Percentiles rank a stretch among this genome's conserved stretches.
phyloP scores from a whole-genome alignment of 2,113 vertebrate species.

The Gallinago undulata region DNA sequence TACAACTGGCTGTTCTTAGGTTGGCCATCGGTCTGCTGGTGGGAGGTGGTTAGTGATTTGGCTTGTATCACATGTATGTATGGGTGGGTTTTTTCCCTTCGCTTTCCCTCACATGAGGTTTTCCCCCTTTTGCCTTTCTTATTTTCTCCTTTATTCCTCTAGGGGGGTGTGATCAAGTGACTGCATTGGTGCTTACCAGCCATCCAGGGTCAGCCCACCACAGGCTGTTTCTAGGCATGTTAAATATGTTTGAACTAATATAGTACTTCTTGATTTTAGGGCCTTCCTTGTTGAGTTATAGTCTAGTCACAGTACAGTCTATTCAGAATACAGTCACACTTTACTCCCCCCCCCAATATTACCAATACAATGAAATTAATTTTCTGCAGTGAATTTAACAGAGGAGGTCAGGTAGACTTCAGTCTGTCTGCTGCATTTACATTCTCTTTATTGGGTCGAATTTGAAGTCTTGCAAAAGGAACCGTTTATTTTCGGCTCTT shows the following conservation, averaged over 20 bases:
- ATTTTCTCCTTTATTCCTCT: not conserved
- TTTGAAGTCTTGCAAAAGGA: not conserved
- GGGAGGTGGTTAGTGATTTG: not conserved
- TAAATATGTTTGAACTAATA: not conserved
- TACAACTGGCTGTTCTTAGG: not conserved
- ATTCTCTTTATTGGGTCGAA: not conserved
- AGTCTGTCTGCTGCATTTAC: not conserved
- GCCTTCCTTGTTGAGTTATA: not conserved
- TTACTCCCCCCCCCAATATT: not conserved
- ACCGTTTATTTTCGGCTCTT: not conserved
- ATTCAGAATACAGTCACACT: not conserved
- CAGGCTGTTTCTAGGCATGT: not conserved
- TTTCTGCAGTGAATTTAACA: not conserved
- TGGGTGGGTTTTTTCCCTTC: not conserved
- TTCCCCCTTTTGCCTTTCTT: not conserved
- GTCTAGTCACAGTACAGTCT: not conserved
- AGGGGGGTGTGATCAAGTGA: accelerated
- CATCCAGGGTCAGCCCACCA: not conserved
- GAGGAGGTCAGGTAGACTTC: not conserved
- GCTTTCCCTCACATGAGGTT: not conserved
- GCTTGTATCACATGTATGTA: not conserved
- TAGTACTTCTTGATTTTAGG: not conserved
- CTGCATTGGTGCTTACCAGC: not conserved
- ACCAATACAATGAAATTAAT: not conserved
- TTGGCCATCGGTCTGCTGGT: not conserved